Evolutionary conservation across 2,113 vertebrate species (phyloP), one percentile per base, ranked within the genome.

Genomic region (Pionites leucogaster): DNA sequence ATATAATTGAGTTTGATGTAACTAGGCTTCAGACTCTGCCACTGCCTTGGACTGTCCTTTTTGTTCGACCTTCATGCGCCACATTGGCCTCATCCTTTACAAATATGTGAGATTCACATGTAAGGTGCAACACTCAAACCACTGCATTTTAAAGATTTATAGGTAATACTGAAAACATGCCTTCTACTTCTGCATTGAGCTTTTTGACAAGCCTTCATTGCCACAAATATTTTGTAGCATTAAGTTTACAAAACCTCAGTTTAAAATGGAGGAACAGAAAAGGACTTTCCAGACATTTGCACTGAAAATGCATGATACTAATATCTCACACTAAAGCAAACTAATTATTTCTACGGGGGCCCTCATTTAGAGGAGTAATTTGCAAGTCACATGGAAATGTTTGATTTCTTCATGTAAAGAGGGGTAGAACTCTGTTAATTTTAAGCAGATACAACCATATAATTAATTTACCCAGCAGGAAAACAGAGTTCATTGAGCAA

Each of bases 391-490:
- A 2, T 79, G 78, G 76, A 50, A 93, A 14, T 39, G 27, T 92
- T 92, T 94, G 72, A 90, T 89, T 67, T 95, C 82, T 91, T 86
- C 63, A 64, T 44, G 39, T 77, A 63, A 71, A 94, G 55, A 86
- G 88, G 55, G n/a, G 68, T 60, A 93, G 42, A 70, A 70, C 59
- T 80, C 44, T 77, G 41, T 77, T 96, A 94, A 90, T 96, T 95
- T 92, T 79, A 95, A 82, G 92, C 91, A 93, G 75, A 94, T 52
- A 86, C 86, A 89, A 91, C 92, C 78, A 85, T 41, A 65, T 96
- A 95, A 97, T 96, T 93, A 95, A 92, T 96, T 95, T 84, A 74
- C 65, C 81, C 96, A 91, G 78, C 27, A 96, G 74, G 72, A 95
- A 95, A 95, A 83, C 49, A 95, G 50, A 92, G 82, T 91, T 94